Evolutionary conservation across 1,140 invertebrate species (phyloP).

Genomic region (Drosophila funebris): DNA sequence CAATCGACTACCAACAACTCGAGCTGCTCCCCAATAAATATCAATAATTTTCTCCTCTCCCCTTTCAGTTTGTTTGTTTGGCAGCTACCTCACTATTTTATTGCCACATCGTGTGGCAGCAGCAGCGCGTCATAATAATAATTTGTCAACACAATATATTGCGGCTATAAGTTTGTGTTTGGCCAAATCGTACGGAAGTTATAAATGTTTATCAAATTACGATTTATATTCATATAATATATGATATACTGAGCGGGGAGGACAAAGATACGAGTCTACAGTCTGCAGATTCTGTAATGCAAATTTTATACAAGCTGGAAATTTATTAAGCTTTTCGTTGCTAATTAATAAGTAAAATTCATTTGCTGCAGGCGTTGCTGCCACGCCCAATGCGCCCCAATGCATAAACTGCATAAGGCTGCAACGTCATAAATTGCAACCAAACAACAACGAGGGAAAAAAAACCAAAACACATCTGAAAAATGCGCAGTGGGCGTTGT

Average conservation of each 20-base stretch:
- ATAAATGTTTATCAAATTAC: conserved; percentile 71
- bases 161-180: conserved; percentile 31
- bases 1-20: background rate
- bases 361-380: conserved; percentile 44
- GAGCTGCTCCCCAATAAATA: conserved; percentile 9
- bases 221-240: conserved; percentile 61
- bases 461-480: conserved; percentile 12
- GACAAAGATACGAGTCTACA: background rate
- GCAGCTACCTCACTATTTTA: conserved; percentile 26
- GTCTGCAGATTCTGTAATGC: conserved; percentile 38
- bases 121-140: conserved; percentile 18
- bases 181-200: conserved; percentile 74
- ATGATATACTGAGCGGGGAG: conserved; percentile 35
- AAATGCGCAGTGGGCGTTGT: conserved; percentile 71
- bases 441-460: conserved; percentile 10
- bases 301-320: conserved; percentile 65
- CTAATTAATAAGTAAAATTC: conserved; percentile 79
- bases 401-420: conserved; percentile 34
- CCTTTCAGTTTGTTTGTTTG: background rate
- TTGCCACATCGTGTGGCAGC: conserved; percentile 18
- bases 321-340: conserved; percentile 68
- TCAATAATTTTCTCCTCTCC: conserved; percentile 23
- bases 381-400: conserved; percentile 51
- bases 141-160: conserved; percentile 69
- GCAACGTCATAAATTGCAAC: conserved; percentile 72